Evolutionary conservation across 2,113 vertebrate genomes (phyloP).

Genomic region (rabbit (Oryctolagus cuniculus)): DNA sequence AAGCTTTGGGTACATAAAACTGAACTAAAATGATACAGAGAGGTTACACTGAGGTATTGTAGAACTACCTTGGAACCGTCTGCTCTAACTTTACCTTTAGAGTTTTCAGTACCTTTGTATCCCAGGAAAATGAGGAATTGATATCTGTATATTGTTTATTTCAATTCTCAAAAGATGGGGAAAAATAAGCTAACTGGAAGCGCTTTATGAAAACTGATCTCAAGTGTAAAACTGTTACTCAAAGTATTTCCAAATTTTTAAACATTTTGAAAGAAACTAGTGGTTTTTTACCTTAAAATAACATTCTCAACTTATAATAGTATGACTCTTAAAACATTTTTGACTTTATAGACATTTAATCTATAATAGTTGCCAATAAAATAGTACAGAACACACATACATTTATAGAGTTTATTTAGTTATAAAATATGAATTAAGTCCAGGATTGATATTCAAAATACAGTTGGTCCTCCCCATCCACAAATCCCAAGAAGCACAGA

Average conservation of each 20-base stretch:
- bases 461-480: too few relatives aligned
- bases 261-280: slow-evolving; percentile 7
- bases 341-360: slow-evolving; percentile 25
- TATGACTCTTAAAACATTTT: background rate
- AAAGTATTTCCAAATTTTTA: slow-evolving; percentile 58
- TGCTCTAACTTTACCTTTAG: slow-evolving; percentile 96
- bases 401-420: too few relatives aligned
- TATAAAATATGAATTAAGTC: too few relatives aligned
- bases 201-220: background rate
- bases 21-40: background rate
- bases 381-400: background rate
- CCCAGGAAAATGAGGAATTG: slow-evolving; percentile 85
- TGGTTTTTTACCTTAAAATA: background rate
- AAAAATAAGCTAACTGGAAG: slow-evolving; percentile 17
- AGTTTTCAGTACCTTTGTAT: slow-evolving; percentile 91
- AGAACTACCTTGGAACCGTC: slow-evolving; percentile 95
- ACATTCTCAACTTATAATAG: background rate
- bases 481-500: too few relatives aligned
- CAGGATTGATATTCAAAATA: too few relatives aligned
- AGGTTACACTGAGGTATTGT: background rate
- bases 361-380: background rate
- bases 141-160: background rate
- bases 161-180: background rate
- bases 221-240: background rate
- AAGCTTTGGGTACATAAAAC: background rate